Base-by-base conservation (phyloP, 2,888 invertebrate species). In the Trissolcus brochymenae region DNA sequence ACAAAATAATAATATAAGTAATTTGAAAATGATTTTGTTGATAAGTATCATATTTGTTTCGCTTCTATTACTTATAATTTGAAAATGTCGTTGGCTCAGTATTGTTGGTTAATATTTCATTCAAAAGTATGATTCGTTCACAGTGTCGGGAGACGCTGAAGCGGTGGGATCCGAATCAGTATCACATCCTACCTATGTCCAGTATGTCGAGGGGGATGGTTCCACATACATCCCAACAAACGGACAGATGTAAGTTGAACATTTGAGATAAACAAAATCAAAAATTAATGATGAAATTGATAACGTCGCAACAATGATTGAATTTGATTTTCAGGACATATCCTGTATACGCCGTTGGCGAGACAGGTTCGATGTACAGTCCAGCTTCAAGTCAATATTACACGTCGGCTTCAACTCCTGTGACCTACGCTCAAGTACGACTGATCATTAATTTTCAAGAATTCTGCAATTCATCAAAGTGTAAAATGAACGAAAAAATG, bases 281-380 rank as follows among this genome's bases (percentile, higher is more conserved):
- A 35, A 0, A 11, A 35, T 11, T 9, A 35, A 35, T 35, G 1
- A 35, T 35, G 16, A 46, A 46, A 14, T 16, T 46, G 7, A 46
- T 11, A 6, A 16, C 11, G n/a, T 46, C 9, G 6, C 1, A 16
- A 16, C 16, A 6, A 46, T 46, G 14, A 46, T 46, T 16, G 11
- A 2, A n/a, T 4, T 13, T 46, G 40, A 56, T 16, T 82, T 86
- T 57, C 79, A 94, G 94, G 93, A 92, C 93, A 84, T 94, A 94
- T 90, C 94, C 95, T 75, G 94, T 95, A 62, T 95, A 95, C 86
- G 93, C 94, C 55, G 94, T 94, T 78, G 94, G 93, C 13, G 94
- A 94, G 82, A 89, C 91, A 80, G 90, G 91, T 71, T 91, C 92
- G 82, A 92, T 90, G 90, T 93, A 91, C 88, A 93, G 91, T 85